Evolutionary conservation across 2,888 invertebrate species (phyloP), one percentile per base, ranked within the genome.

Genomic region (Clanis bilineata): DNA sequence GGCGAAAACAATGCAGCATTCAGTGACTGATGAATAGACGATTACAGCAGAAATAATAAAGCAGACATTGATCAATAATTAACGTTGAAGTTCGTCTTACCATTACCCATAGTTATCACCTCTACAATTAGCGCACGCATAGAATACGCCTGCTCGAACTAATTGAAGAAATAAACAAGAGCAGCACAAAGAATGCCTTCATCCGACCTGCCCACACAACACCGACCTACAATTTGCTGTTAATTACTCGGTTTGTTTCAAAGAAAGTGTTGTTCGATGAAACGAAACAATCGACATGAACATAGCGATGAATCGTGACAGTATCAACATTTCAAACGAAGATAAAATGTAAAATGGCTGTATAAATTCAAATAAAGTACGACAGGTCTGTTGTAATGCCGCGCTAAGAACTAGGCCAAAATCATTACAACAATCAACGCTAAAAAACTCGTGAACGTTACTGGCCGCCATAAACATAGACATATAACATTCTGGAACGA

Each of bases 81-180:
- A 65, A 65, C 64, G 65, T 72, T 70, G 69, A 69, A 68, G 76
- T 69, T 79, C 78, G 75, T 76, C 71, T 74, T 79, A 73, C 68
- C 38, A 39, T 55, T 54, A 32, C 57, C 56, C 62, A 36, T 75
- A 82, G 76, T 85, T 82, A 86, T 77, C 82, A 76, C 76, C 76
- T 74, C 69, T 72, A 76, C 79, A 85, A 88, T 88, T 85, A 84
- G 74, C 76, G 76, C 72, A 71, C 70, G 12, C 64, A 72, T 66
- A 66, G 65, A 70, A 68, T 68, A 68, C 57, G 63, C 67, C 79
- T 81, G 78, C 68, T 67, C 65, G 81, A 83, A 83, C 70, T 70
- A 82, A 88, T 85, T 81, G 77, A 79, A 88, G 85, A 83, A 83
- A 85, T 81, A 88, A 89, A 90, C 87, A 88, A 51, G 67, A 66